phyloP scores from a whole-genome alignment of 2,113 vertebrate species.

The Thymallus thymallus region DNA sequence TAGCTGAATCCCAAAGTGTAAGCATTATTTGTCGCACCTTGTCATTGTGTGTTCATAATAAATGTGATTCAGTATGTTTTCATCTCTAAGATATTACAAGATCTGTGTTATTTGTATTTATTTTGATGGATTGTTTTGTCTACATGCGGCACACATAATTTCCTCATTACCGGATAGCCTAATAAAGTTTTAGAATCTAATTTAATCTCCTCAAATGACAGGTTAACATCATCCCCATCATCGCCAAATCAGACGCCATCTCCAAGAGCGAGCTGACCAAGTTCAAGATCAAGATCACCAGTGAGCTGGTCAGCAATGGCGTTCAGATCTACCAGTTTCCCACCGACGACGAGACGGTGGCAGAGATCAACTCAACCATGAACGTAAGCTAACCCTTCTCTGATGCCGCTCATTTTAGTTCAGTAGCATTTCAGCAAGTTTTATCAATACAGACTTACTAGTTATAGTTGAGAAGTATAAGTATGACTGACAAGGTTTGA shows the following conservation, averaged over 20 bases:
- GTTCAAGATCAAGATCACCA: constrained; percentile 99
- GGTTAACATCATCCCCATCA: constrained; percentile 98
- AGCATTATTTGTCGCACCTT: constrained; percentile 1
- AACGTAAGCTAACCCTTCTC: constrained; percentile 79
- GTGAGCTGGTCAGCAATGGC: constrained; percentile 95
- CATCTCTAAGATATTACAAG: no score
- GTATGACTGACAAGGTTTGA: no score
- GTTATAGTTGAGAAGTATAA: background rate
- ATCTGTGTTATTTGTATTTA: no score
- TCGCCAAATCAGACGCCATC: constrained; percentile 96
- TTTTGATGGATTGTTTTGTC: no score
- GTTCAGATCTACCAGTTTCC: constrained; percentile 99
- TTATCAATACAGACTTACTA: background rate
- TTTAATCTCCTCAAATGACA: constrained; percentile 41
- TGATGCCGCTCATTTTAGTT: background rate
- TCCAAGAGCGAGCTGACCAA: constrained; percentile 97
- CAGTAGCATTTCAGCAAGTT: background rate
- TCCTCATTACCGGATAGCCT: no score
- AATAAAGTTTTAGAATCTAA: background rate
- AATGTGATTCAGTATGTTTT: no score
- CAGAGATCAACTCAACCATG: constrained; percentile 98
- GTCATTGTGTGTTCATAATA: background rate
- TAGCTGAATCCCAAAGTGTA: constrained; percentile 10
- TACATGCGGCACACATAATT: no score
- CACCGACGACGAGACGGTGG: constrained; percentile 93